phyloP scores from a whole-genome alignment of 1,140 invertebrate species.

The Belonocnema kinseyi region DNA sequence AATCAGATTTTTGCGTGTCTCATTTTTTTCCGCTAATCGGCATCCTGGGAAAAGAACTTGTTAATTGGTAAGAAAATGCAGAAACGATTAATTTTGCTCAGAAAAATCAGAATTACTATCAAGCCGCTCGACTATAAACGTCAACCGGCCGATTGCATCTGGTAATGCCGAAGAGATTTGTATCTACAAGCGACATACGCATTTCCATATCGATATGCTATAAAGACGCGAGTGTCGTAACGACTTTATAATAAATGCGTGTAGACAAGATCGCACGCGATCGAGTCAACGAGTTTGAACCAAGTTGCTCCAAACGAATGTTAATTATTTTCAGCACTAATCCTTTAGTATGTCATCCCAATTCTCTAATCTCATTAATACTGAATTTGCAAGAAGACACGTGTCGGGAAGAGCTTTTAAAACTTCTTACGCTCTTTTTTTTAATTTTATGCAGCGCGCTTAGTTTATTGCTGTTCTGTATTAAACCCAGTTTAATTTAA shows the following conservation, averaged over 20 bases:
- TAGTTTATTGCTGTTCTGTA: too few species aligned
- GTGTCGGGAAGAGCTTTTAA: neutral
- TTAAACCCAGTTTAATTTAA: too few species aligned
- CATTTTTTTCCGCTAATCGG: neutral
- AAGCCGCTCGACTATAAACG: conserved; percentile 52
- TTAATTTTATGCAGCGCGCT: too few species aligned
- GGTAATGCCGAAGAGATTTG: conserved; percentile 46
- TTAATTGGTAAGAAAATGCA: conserved; percentile 47
- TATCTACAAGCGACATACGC: conserved; percentile 46
- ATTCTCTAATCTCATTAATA: conserved; percentile 1
- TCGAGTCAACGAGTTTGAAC: conserved; percentile 41
- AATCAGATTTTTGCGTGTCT: too few species aligned
- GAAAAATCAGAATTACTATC: conserved; percentile 55
- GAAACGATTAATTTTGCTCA: conserved; percentile 62
- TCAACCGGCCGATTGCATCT: conserved; percentile 35
- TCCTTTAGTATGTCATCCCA: neutral
- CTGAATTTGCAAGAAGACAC: neutral
- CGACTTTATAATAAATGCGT: conserved; percentile 60
- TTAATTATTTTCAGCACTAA: conserved; percentile 28
- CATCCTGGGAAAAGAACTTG: conserved; percentile 21
- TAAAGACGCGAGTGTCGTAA: conserved; percentile 50
- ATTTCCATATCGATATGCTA: conserved; percentile 56
- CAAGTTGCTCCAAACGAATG: conserved; percentile 34
- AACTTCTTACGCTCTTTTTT: too few species aligned
- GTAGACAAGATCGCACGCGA: conserved; percentile 32